Conservation (phyloP, 2,113 vertebrate genomes). For the Aplodontia rufa region DNA sequence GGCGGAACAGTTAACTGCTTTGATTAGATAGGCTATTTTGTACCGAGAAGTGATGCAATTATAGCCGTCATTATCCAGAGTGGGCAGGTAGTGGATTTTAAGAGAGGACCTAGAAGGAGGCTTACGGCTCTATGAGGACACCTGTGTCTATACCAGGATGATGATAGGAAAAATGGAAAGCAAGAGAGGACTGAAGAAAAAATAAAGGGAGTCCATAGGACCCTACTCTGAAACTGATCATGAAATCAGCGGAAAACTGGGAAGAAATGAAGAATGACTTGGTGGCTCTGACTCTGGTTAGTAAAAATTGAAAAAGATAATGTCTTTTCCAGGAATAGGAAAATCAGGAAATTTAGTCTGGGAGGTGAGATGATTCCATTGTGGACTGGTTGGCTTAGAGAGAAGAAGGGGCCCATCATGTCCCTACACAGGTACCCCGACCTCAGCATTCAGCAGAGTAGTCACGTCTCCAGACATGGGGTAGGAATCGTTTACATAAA, state of each 20-base stretch:
- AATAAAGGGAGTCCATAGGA: neutral
- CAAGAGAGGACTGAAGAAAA: neutral
- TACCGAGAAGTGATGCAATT: neutral
- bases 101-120: neutral
- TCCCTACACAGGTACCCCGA: neutral
- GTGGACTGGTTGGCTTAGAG: neutral
- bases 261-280: neutral
- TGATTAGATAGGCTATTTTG: neutral
- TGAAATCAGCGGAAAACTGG: neutral
- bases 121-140: neutral
- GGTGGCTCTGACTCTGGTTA: neutral
- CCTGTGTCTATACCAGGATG: neutral
- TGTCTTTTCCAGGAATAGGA: neutral
- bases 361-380: neutral
- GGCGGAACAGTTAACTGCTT: neutral
- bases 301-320: neutral
- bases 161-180: neutral
- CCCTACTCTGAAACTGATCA: neutral
- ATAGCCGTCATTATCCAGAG: neutral
- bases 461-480: neutral
- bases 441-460: neutral
- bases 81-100: neutral
- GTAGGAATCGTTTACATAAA: neutral
- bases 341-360: neutral
- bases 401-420: neutral